Base-by-base conservation (phyloP, 2,888 invertebrate genomes). In the Diplolepis rosae region DNA sequence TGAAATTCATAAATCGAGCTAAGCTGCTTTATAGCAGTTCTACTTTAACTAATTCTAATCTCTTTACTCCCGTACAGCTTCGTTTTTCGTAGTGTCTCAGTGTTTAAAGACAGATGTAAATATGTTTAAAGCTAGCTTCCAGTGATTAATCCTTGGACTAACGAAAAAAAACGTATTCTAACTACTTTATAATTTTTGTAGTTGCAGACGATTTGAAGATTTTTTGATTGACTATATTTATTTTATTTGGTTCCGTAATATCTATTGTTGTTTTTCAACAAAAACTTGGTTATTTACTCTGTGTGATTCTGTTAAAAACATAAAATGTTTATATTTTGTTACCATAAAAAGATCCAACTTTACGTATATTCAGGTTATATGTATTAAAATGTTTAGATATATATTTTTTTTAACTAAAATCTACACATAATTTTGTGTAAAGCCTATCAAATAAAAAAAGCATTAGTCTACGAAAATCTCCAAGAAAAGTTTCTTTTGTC, bases 161-260 rank as follows among this genome's bases (percentile, higher is more conserved):
- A 76, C 70, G 70, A 77, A 76, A 74, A 71, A 70, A 75, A 72
- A 80, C 77, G 72, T 76, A 70, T 77, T 66, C 68, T 69, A 66
- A 56, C 69, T 65, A 74, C 69, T 66, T 72, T 69, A 80, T 79
- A 32, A 32, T 18, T 45, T 7, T 45, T 7, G 2, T 9, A 4
- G 48, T 48, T 48, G 48, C 48, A 48, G 48, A n/a, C n/a, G n/a
- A 22, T 48, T 22, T 3, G 18, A 48, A 48, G 9, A 22, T 9
- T 48, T 48, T 22, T 48, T 9, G 3, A 22, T 9, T 45, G n/a
- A n/a, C n/a, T n/a, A n/a, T n/a, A n/a, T n/a, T n/a, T n/a, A n/a
- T n/a, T n/a, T n/a, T n/a, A n/a, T n/a, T n/a, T n/a, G n/a, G n/a
- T n/a, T n/a, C n/a, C n/a, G n/a, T n/a, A n/a, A n/a, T 42, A 15